Percentiles rank a stretch among this genome's conserved stretches.
phyloP scores from a whole-genome alignment of 2,113 vertebrate species.

The Eublepharis macularius region DNA sequence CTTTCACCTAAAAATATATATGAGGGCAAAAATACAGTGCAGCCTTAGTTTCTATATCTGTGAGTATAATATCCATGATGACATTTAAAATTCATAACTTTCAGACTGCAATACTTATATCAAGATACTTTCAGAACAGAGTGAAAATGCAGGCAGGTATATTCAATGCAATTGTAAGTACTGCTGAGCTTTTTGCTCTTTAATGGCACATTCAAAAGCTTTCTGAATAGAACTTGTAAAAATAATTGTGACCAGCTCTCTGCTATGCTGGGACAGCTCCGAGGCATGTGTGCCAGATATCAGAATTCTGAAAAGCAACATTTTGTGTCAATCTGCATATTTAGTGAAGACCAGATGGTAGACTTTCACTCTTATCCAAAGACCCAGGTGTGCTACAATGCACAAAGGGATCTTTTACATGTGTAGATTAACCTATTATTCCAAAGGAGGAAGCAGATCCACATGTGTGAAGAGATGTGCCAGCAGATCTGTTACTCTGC shows the following conservation, averaged over 20 bases:
- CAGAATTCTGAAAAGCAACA: not conserved
- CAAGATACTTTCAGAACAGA: not conserved
- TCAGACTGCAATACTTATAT: not conserved
- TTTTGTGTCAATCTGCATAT: not conserved
- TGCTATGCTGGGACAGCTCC: not conserved
- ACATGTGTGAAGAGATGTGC: no score
- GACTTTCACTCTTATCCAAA: not conserved
- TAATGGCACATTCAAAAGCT: not conserved
- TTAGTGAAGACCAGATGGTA: not conserved
- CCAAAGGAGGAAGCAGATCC: not conserved
- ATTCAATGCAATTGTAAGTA: not conserved
- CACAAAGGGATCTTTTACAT: not conserved
- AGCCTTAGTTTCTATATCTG: not conserved
- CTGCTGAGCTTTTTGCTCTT: no score
- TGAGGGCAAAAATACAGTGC: not conserved
- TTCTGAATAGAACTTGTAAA: not conserved
- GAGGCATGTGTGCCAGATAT: not conserved
- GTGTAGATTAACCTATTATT: not conserved
- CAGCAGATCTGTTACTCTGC: not conserved
- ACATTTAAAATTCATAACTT: not conserved
- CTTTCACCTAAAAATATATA: not conserved
- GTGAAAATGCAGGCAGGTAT: not conserved
- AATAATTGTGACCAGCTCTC: not conserved
- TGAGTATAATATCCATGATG: not conserved
- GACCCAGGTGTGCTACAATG: not conserved